These are phyloP conservation scores for Cottoperca gobio DNA, from an alignment of 2,797 vertebrate genomes.

Conservation along the genomic window DNA sequence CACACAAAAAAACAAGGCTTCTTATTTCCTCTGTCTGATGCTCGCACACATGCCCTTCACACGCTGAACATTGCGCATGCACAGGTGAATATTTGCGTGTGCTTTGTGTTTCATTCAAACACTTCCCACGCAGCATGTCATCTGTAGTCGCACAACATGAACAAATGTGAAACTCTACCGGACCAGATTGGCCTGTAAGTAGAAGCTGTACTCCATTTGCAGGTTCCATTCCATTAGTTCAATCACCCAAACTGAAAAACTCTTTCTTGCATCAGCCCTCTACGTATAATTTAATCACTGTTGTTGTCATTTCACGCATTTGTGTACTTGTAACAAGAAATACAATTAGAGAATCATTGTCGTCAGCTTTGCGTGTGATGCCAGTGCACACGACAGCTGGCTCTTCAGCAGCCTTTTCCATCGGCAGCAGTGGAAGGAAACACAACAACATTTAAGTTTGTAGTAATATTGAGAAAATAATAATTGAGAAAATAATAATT, in stretches of 20 bases:
- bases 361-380: slow-evolving; percentile 22
- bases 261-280: background rate
- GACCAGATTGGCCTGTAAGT: slow-evolving; percentile 47
- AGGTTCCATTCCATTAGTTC: slow-evolving; percentile 60
- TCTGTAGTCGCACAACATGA: slow-evolving; percentile 34
- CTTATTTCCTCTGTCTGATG: slow-evolving; percentile 1
- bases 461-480: background rate
- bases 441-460: background rate
- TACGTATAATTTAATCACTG: slow-evolving; percentile 49
- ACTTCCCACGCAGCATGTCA: slow-evolving; percentile 29
- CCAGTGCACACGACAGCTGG: slow-evolving; percentile 10
- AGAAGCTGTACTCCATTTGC: slow-evolving; percentile 36
- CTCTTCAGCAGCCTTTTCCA: slow-evolving; percentile 13
- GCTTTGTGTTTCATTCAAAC: slow-evolving; percentile 54
- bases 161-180: slow-evolving; percentile 36
- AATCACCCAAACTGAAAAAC: slow-evolving; percentile 23
- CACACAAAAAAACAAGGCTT: background rate
- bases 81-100: background rate
- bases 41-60: background rate
- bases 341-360: slow-evolving; percentile 32
- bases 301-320: slow-evolving; percentile 48
- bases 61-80: background rate
- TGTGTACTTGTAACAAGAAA: slow-evolving; percentile 50
- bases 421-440: slow-evolving; percentile 16
- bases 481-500: too few relatives aligned